These are phyloP conservation scores for Nylanderia fulva DNA, from an alignment of 1,140 invertebrate species.

Conservation along the genomic window DNA sequence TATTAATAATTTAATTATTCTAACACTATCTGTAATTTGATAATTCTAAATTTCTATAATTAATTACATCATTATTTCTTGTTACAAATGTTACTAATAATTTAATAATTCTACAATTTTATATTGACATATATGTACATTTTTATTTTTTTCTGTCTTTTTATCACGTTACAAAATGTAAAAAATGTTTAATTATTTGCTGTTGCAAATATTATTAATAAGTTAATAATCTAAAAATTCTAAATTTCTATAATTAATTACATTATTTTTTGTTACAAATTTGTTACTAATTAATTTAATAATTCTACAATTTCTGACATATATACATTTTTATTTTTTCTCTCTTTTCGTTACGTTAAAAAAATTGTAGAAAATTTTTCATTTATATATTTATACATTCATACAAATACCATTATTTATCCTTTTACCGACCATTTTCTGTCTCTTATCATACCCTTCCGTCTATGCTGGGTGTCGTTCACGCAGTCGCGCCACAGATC, in stretches of 20 bases:
- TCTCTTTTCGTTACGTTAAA: conserved; percentile 6
- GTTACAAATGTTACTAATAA: conserved; percentile 20
- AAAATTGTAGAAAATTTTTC: background rate
- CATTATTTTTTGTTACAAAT: background rate
- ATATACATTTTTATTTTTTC: background rate
- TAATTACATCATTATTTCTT: conserved; percentile 15
- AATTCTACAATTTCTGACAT: background rate
- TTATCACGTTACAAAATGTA: background rate
- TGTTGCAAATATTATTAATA: background rate
- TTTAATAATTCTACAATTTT: background rate
- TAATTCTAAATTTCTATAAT: background rate
- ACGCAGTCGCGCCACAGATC: conserved; percentile 86
- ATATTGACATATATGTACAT: background rate
- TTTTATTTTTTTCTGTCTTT: background rate
- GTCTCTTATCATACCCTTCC: conserved; percentile 41
- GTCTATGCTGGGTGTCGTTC: conserved; percentile 62
- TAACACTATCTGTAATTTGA: too few relatives aligned
- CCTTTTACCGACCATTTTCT: background rate
- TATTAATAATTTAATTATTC: background rate
- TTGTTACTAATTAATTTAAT: conserved; percentile 11
- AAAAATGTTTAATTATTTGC: conserved; percentile 12
- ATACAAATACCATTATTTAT: background rate
- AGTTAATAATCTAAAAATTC: background rate
- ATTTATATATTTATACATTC: background rate
- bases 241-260: background rate